Conservation (phyloP, 2,888 invertebrate species). For the Aporophyla nigra region DNA sequence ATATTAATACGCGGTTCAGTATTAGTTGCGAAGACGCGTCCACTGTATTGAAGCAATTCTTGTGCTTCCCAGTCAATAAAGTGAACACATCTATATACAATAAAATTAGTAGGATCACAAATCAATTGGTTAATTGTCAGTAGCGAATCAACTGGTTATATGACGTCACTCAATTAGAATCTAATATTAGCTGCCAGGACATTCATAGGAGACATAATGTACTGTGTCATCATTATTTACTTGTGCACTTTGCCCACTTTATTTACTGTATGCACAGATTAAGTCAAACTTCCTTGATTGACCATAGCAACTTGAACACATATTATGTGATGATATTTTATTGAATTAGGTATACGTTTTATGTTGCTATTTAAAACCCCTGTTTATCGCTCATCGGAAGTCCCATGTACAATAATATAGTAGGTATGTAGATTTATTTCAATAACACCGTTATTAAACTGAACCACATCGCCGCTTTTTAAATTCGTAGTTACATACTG, state of each 20-base stretch:
- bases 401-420: not conserved
- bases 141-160: slow-evolving; percentile 49
- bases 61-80: slow-evolving; percentile 26
- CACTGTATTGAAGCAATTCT: slow-evolving; percentile 20
- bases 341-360: not conserved
- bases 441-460: not conserved
- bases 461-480: not conserved
- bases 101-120: slow-evolving; percentile 48
- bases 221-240: slow-evolving; percentile 37
- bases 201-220: slow-evolving; percentile 15
- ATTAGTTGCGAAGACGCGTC: slow-evolving; percentile 17
- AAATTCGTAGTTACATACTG: not conserved
- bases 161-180: slow-evolving; percentile 60
- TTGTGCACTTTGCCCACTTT: slow-evolving; percentile 24
- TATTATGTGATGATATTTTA: not conserved
- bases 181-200: slow-evolving; percentile 41
- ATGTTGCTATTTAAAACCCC: not conserved
- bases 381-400: not conserved
- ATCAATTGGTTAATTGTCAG: slow-evolving; percentile 62
- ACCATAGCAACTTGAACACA: not conserved
- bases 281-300: slow-evolving; percentile 1
- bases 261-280: not conserved
- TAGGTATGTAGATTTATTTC: not conserved
- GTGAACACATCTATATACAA: slow-evolving; percentile 34
- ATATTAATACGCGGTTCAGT: slow-evolving; percentile 25